Evolutionary conservation across 2,113 vertebrate species (phyloP).

Genomic region (Nyctibius bracteatus): DNA sequence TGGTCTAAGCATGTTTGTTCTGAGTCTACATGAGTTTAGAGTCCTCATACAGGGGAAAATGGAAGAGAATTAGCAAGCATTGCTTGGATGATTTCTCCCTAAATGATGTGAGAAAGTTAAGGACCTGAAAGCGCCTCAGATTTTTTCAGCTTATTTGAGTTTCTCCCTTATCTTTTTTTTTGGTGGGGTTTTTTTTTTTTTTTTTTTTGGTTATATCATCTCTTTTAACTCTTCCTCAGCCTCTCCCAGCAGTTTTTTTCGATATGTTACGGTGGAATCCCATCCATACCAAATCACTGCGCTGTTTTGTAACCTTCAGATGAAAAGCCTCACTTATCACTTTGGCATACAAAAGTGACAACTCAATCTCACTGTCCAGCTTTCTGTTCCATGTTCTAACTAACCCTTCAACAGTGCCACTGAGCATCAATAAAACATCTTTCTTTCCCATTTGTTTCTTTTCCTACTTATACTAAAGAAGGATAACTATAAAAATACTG

Average conservation of each 20-base stretch:
- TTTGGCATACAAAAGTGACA: neutral
- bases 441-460: neutral
- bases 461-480: neutral
- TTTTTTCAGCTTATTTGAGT: neutral
- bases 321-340: neutral
- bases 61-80: neutral
- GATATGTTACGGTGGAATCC: neutral
- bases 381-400: neutral
- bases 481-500: neutral
- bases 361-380: rapidly evolving
- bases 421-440: neutral
- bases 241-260: neutral
- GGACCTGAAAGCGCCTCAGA: neutral
- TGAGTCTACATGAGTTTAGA: neutral
- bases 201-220: neutral
- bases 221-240: neutral
- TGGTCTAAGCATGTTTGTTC: neutral
- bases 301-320: neutral
- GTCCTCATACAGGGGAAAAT: neutral
- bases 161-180: neutral
- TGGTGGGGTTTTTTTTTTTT: no score
- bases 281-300: neutral
- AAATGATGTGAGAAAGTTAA: neutral
- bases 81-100: neutral
- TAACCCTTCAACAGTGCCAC: neutral